Conservation (phyloP, 1,140 invertebrate species). For the Achroia grisella region DNA sequence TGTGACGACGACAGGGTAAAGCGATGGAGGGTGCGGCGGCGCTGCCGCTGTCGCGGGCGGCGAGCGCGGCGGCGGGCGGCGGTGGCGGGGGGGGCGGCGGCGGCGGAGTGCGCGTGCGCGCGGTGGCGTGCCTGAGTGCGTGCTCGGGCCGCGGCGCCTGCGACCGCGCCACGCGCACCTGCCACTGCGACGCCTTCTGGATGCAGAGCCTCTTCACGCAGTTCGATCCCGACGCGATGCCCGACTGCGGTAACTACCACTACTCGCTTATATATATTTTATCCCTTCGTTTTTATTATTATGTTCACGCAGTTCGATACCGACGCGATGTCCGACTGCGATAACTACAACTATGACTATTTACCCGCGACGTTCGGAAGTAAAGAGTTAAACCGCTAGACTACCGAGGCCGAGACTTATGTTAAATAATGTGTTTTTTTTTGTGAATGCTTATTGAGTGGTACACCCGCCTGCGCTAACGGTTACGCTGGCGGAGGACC, state of each 20-base stretch:
- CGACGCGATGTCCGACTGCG: conserved; percentile 74
- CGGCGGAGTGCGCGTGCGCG: conserved; percentile 80
- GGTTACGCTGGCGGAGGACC: too few relatives aligned
- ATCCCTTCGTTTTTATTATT: too few relatives aligned
- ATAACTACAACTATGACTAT: conserved; percentile 35
- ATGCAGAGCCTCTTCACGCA: conserved; percentile 82
- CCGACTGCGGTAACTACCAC: conserved; percentile 69
- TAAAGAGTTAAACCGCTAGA: too few relatives aligned
- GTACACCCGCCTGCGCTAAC: too few relatives aligned
- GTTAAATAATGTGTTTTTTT: too few relatives aligned
- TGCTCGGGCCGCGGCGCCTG: conserved; percentile 95
- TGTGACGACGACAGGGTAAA: conserved; percentile 19
- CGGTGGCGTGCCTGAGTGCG: conserved; percentile 91
- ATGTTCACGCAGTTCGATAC: conserved; percentile 57
- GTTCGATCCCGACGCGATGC: conserved; percentile 66
- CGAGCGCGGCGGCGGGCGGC: conserved; percentile 74
- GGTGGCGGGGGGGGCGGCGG: conserved; percentile 79
- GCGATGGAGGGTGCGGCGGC: conserved; percentile 38
- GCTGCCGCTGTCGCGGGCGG: conserved; percentile 33
- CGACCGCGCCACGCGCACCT: conserved; percentile 86
- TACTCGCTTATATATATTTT: conserved; percentile 64
- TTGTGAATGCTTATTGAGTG: too few relatives aligned
- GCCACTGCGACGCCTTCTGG: conserved; percentile 96
- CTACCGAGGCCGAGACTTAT: too few relatives aligned
- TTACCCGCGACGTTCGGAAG: too few relatives aligned